Percentiles rank a stretch among this genome's conserved stretches.
Evolutionary conservation across 1,140 invertebrate species (phyloP).

Genomic region (Calliopsis andreniformis): DNA sequence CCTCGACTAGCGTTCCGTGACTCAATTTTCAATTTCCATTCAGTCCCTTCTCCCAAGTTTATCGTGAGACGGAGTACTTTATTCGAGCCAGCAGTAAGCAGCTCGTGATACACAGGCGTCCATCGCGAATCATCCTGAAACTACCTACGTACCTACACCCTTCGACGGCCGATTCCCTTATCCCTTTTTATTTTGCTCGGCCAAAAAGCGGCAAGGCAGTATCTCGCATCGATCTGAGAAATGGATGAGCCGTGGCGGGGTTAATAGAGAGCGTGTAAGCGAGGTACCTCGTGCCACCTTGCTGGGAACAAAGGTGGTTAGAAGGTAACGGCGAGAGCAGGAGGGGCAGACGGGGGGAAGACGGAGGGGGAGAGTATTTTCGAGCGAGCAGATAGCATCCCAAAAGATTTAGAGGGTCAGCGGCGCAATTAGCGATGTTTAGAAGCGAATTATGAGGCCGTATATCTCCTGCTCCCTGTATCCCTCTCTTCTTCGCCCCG

Average conservation of each 20-base stretch:
- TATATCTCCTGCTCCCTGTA: constrained; percentile 52
- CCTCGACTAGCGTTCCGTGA: not conserved
- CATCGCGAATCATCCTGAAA: constrained; percentile 9
- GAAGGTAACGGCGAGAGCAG: constrained; percentile 35
- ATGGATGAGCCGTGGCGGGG: constrained; percentile 43
- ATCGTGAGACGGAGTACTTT: not conserved
- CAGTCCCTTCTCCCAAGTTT: constrained; percentile 13
- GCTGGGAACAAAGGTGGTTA: constrained; percentile 26
- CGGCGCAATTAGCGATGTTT: constrained; percentile 75
- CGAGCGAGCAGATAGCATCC: constrained; percentile 64
- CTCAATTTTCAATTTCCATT: constrained; percentile 42
- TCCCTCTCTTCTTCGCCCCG: constrained; percentile 13
- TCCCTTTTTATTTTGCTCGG: constrained; percentile 8
- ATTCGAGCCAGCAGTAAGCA: not conserved
- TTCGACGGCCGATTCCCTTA: not conserved
- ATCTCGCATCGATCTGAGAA: constrained; percentile 61
- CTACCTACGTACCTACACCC: not conserved
- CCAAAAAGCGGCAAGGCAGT: constrained; percentile 34
- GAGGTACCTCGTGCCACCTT: constrained; percentile 31
- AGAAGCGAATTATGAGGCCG: constrained; percentile 73
- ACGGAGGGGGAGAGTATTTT: constrained; percentile 57
- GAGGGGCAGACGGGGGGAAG: constrained; percentile 8
- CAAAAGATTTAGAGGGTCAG: constrained; percentile 73
- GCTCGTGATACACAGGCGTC: not conserved
- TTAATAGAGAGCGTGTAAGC: constrained; percentile 61